Conservation (phyloP, 1,140 invertebrate species). For the Scylla paramamosain region DNA sequence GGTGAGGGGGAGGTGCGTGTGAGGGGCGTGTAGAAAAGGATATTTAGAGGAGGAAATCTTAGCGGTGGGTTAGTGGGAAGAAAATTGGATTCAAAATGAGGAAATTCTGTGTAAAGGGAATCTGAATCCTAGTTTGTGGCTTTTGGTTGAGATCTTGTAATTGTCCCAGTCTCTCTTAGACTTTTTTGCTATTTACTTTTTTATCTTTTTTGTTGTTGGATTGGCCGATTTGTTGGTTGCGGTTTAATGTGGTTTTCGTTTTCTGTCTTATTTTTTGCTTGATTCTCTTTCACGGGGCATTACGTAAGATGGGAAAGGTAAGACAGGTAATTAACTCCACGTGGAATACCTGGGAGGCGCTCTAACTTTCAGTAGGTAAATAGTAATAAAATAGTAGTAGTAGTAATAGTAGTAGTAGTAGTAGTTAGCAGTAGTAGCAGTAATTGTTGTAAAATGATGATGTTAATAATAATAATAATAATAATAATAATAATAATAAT, state of each 20-base stretch:
- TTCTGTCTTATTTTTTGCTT: no score
- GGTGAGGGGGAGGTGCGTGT: background rate
- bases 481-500: background rate
- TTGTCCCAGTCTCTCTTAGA: background rate
- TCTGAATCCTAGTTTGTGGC: background rate
- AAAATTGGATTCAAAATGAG: background rate
- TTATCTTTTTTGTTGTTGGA: background rate
- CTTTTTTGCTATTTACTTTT: background rate
- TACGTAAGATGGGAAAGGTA: no score
- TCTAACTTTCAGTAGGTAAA: no score
- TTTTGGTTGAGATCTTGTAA: background rate
- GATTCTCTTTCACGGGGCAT: no score
- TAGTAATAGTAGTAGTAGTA: no score
- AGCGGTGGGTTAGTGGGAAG: background rate
- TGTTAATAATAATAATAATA: background rate
- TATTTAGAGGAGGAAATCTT: conserved; percentile 30
- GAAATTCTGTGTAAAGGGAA: background rate
- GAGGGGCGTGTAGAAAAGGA: background rate
- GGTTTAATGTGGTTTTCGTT: background rate
- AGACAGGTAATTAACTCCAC: no score
- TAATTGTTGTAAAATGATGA: no score
- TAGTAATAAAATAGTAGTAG: no score
- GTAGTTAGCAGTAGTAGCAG: no score
- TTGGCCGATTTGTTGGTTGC: background rate
- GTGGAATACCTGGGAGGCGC: no score